Evolutionary conservation across 1,140 invertebrate genomes (phyloP), one percentile per base, ranked within the genome.

Genomic region (Phocides pigmalion): DNA sequence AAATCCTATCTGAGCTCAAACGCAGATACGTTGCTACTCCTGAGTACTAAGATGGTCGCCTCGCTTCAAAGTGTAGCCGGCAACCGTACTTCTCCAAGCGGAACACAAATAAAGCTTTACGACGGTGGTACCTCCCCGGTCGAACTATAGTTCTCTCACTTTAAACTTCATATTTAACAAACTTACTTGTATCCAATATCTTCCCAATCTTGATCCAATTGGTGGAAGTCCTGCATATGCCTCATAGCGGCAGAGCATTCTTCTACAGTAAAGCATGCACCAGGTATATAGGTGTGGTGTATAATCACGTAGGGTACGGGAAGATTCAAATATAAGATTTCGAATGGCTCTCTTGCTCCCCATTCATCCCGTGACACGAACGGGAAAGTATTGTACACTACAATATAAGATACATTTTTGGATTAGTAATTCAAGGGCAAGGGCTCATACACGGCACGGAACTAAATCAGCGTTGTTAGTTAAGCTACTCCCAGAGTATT

Each of bases 261-360:
- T 0, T 76, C 69, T 1, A 67, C 71, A 65, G 50, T 94, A 6
- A 76, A 73, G 73, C 96, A 97, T 0, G 92, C 93, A 4, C 70
- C 81, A 0, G 94, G 94, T 58, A 92, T 90, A 66, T 94, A 94
- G 4, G 93, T 95, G 75, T 97, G 96, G 86, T 96, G 96, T 47
- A 97, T 95, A 64, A 97, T 94, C 1, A 96, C 95, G 61, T 93
- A 94, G 1, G 93, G 92, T 3, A 95, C 94, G 3, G 96, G 95
- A 6, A 87, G 89, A 3, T 66, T 69, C 72, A 96, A 92, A 4
- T 72, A 59, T 6, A 85, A 83, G 3, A 87, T 70, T 0, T 72
- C 49, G 3, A 71, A 87, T 0, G 95, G 89, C 2, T 93, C 90
- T 25, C 93, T 86, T n/a, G n/a, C 49, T 17, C 25, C 9, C 49